A percentile compares a stretch with the other conserved stretches of the same genome.
Evolutionary conservation across 1,140 invertebrate species (phyloP).

Genomic region (Temnothorax nylanderi): DNA sequence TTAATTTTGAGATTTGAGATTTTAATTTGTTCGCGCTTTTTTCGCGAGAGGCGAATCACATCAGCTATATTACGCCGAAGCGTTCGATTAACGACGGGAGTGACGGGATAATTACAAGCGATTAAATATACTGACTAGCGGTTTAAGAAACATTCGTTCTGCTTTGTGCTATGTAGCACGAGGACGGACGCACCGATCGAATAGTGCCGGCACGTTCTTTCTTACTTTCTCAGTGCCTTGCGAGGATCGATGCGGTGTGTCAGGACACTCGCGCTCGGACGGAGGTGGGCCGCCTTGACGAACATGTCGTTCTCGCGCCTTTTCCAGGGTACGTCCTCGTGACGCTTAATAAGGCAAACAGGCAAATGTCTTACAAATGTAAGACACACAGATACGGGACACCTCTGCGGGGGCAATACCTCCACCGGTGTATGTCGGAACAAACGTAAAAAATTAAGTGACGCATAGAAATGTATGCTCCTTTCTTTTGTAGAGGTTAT

Average conservation of each 20-base stretch:
- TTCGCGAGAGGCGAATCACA: not conserved
- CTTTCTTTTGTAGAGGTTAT: slow-evolving; percentile 5
- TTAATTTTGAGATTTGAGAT: not conserved
- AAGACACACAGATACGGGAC: not conserved
- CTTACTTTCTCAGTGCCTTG: not conserved
- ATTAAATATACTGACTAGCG: not conserved
- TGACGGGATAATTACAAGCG: not conserved
- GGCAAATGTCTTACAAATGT: not conserved
- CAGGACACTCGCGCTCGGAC: slow-evolving; percentile 4
- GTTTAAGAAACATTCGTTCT: not conserved
- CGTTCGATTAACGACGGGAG: not conserved
- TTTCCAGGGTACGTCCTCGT: slow-evolving; percentile 2
- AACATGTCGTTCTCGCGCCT: not conserved
- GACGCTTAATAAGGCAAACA: not conserved
- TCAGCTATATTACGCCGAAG: not conserved
- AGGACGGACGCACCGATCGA: slow-evolving; percentile 4
- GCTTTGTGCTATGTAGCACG: not conserved
- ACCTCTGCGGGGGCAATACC: not conserved
- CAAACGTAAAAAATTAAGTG: no score
- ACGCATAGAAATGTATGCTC: not conserved
- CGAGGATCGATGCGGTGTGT: slow-evolving; percentile 10
- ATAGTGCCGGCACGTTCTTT: not conserved
- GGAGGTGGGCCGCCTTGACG: not conserved
- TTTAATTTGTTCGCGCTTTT: not conserved
- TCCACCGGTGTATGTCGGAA: not conserved